A percentile compares a stretch with the other conserved stretches of the same genome.
Evolutionary conservation across 1,140 invertebrate genomes (phyloP).

Genomic region (Macrostomum lignano): DNA sequence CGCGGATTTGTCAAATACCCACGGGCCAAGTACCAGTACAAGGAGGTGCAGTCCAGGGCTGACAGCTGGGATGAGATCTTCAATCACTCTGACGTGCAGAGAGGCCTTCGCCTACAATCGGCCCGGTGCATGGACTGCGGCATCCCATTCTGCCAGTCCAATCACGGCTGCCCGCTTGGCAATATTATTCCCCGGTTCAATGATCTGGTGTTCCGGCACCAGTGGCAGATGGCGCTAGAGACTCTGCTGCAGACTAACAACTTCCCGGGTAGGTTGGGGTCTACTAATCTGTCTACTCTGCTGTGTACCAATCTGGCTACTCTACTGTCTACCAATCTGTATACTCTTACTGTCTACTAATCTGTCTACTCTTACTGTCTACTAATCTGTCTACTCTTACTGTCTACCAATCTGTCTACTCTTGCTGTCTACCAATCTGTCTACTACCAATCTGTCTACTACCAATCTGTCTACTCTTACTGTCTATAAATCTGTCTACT

Average conservation of each 20-base stretch:
- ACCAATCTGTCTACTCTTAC: too few relatives aligned
- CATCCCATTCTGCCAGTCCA: constrained; percentile 88
- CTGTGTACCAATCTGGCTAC: too few relatives aligned
- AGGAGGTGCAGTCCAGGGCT: constrained; percentile 46
- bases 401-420: too few relatives aligned
- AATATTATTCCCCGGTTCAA: constrained; percentile 99
- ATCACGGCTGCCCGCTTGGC: constrained; percentile 76
- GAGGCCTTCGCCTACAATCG: constrained; percentile 60
- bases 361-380: too few relatives aligned
- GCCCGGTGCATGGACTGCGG: constrained; percentile 95
- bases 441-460: too few relatives aligned
- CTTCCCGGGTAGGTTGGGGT: too few relatives aligned
- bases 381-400: too few relatives aligned
- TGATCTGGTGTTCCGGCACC: constrained; percentile 59
- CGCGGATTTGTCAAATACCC: constrained; percentile 76
- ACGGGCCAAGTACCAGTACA: constrained; percentile 52
- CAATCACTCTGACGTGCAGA: constrained; percentile 50
- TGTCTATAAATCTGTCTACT: too few relatives aligned
- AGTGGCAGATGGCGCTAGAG: constrained; percentile 81
- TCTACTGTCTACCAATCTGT: too few relatives aligned
- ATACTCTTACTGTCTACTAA: too few relatives aligned
- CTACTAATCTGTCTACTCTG: too few relatives aligned
- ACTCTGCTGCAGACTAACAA: constrained; percentile 91
- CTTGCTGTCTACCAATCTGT: too few relatives aligned
- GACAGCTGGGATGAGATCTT: constrained; percentile 93